Evolutionary conservation across 2,888 invertebrate species (phyloP).

Genomic region (Leucozona laternaria): DNA sequence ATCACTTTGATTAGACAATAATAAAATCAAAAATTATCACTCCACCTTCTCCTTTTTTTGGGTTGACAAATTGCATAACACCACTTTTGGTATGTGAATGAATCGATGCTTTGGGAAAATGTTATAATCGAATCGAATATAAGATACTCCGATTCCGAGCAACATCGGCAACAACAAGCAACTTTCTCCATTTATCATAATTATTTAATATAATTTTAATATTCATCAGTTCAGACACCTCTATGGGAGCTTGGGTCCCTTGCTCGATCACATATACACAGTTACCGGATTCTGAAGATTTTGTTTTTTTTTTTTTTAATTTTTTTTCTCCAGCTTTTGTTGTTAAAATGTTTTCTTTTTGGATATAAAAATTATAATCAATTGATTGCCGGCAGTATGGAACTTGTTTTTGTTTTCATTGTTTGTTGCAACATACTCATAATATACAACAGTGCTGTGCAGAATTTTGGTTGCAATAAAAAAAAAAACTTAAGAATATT

Average conservation of each 20-base stretch:
- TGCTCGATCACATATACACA: constrained; percentile 20
- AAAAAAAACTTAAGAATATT: no score
- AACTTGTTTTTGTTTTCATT: constrained; percentile 30
- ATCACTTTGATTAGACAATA: constrained; percentile 39
- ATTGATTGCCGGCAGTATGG: constrained; percentile 30
- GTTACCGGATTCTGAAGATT: constrained; percentile 42
- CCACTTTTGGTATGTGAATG: background rate
- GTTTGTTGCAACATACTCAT: constrained; percentile 46
- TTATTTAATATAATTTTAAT: constrained; percentile 74
- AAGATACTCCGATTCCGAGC: constrained; percentile 48
- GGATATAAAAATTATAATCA: constrained; percentile 52
- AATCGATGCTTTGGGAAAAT: constrained; percentile 41
- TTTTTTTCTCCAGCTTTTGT: background rate
- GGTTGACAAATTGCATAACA: constrained; percentile 45
- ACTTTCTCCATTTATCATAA: constrained; percentile 75
- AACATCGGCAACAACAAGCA: constrained; percentile 24
- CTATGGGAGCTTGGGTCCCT: constrained; percentile 13
- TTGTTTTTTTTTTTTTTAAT: background rate
- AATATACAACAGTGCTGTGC: constrained; percentile 5
- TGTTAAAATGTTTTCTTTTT: constrained; percentile 49
- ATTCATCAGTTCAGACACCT: constrained; percentile 70
- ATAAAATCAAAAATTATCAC: constrained; percentile 64
- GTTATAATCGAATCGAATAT: constrained; percentile 56
- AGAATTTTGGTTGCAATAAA: no score
- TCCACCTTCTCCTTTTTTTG: constrained; percentile 11